Percentiles rank a stretch among this genome's conserved stretches.
Evolutionary conservation across 2,797 vertebrate genomes (phyloP).

Genomic region (Neosilurus mollespiculum): DNA sequence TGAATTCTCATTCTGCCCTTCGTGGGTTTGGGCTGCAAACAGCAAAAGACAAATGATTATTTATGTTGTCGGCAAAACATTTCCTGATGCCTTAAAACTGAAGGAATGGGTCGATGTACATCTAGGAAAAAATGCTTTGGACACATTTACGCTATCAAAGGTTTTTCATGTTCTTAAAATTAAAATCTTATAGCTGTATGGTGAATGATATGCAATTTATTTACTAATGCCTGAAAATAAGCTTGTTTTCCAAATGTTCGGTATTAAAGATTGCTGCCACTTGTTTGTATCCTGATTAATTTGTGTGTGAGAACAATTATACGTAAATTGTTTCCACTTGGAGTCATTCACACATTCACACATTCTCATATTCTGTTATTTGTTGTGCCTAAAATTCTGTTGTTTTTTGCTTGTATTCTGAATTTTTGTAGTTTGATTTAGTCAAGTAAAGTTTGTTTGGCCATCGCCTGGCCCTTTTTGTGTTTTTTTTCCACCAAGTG

Average conservation of each 20-base stretch:
- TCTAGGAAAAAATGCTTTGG: no score
- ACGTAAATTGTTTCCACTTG: not conserved
- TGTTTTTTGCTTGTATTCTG: not conserved
- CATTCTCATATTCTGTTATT: not conserved
- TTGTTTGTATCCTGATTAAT: not conserved
- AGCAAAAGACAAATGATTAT: conserved; percentile 74
- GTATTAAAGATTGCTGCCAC: not conserved
- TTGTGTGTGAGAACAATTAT: not conserved
- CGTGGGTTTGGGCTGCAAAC: conserved; percentile 68
- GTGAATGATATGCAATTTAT: not conserved
- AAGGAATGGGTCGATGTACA: not conserved
- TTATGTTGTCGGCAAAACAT: not conserved
- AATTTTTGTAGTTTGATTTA: not conserved
- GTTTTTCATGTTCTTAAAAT: not conserved
- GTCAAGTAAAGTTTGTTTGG: not conserved
- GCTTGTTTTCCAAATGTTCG: not conserved
- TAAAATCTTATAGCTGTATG: not conserved
- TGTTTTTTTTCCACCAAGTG: not conserved
- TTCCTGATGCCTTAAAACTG: not conserved
- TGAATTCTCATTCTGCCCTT: conserved; percentile 93
- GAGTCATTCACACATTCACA: not conserved
- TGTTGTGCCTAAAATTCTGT: not conserved
- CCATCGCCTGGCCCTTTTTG: not conserved
- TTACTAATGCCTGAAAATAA: not conserved
- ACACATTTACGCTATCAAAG: not conserved